A percentile compares a stretch with the other conserved stretches of the same genome.
Conservation (phyloP, 1,140 invertebrate genomes). For the Dreissena rostriformis region DNA sequence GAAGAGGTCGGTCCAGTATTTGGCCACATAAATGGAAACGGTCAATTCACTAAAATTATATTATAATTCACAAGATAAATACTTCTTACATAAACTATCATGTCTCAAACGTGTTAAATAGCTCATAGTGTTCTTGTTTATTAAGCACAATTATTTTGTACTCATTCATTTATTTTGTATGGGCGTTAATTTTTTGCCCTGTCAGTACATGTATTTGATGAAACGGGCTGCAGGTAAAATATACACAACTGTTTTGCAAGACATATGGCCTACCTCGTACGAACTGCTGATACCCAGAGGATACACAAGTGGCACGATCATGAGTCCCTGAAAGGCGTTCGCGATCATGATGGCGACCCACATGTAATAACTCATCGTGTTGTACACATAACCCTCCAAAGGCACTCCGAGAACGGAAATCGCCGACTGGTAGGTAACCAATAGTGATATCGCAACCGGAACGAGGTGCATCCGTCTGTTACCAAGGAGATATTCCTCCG, state of each 20-base stretch:
- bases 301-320: slow-evolving; percentile 75
- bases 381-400: slow-evolving; percentile 88
- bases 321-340: slow-evolving; percentile 62
- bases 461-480: slow-evolving; percentile 88
- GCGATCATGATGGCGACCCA: slow-evolving; percentile 61
- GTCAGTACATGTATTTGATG: background rate
- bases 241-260: background rate
- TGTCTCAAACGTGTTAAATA: too few species aligned
- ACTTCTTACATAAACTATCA: too few species aligned
- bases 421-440: slow-evolving; percentile 91
- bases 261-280: slow-evolving; percentile 69
- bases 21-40: too few species aligned
- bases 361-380: slow-evolving; percentile 58
- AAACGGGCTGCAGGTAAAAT: background rate
- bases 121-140: too few species aligned
- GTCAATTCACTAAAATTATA: too few species aligned
- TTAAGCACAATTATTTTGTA: background rate
- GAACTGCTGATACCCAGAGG: slow-evolving; percentile 73
- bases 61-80: too few species aligned
- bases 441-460: slow-evolving; percentile 72
- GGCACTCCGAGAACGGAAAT: slow-evolving; percentile 95
- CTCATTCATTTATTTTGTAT: background rate
- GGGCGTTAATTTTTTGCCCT: background rate
- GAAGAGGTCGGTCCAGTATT: too few species aligned
- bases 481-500: slow-evolving; percentile 89